Base-by-base conservation (phyloP, 1,140 invertebrate species). In the Drosophila auraria region DNA sequence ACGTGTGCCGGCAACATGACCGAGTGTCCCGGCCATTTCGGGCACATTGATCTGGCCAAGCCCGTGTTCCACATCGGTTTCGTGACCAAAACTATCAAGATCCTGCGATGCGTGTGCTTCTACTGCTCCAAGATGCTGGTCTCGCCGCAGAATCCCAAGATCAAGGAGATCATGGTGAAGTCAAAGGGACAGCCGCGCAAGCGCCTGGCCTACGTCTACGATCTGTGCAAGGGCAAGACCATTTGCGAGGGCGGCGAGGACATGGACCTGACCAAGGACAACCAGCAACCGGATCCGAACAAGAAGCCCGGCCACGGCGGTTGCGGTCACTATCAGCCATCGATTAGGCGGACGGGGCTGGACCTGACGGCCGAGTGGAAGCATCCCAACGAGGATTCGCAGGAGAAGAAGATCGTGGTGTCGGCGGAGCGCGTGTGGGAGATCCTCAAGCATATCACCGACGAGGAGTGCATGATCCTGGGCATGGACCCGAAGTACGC, bases 61-160 rank as follows among this genome's bases (percentile, higher is more conserved):
- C 99, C 99, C 25, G 99, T 99, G 4, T 99, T 98, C 94, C 98
- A 99, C 93, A 96, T 99, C 92, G 99, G 98, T 53, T 99, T 99
- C 92, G 95, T 99, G 23, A 98, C 97, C 61, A 99, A 99, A 94
- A 98, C 97, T 0, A 97, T 99, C 47, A 99, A 99, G 94, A 96
- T 99, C 62, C 93, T 99, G 8, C 94, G 98, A 93, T 99, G 99
- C 94, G 98, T 99, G 17, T 99, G 99, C 93, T 99, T 99, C 93
- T 99, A 98, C 92, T 99, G 98, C 93, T 99, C 98, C 27, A 99
- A 99, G 93, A 94, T 99, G 70, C 94, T 99, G 45, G 97, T 99
- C 17, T 98, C 97, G 84, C 96, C 98, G n/a, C 97, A 96, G 76
- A 98, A 98, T 95, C 97, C 98, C 61, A 99, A 99, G 94, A 98